phyloP scores from a whole-genome alignment of 1,140 invertebrate genomes.

The Drosophila sucinea region DNA sequence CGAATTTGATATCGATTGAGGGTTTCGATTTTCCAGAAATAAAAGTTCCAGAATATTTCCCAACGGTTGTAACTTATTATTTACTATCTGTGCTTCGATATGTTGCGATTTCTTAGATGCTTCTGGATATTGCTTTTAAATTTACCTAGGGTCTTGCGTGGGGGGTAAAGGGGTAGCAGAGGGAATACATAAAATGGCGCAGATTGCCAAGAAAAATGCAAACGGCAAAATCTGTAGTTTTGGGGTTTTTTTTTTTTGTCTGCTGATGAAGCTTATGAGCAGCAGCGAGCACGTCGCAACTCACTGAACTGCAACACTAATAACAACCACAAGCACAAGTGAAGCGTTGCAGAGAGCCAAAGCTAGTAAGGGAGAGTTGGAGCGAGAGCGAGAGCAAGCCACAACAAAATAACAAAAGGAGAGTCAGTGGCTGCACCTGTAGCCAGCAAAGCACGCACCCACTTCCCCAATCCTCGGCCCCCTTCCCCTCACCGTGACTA shows the following conservation, averaged over 20 bases:
- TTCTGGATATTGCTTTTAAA: too few species aligned
- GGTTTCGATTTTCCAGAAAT: too few species aligned
- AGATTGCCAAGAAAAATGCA: constrained; percentile 17
- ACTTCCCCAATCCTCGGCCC: neutral
- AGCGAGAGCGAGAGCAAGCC: constrained; percentile 41
- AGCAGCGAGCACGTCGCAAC: constrained; percentile 68
- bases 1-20: too few species aligned
- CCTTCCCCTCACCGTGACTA: neutral
- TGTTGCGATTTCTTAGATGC: too few species aligned
- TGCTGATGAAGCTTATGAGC: constrained; percentile 80
- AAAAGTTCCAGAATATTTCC: too few species aligned
- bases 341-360: constrained; percentile 65
- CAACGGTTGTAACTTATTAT: too few species aligned
- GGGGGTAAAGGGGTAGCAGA: too few species aligned
- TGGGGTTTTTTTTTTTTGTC: constrained; percentile 38
- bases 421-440: constrained; percentile 78
- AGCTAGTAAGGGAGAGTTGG: constrained; percentile 18
- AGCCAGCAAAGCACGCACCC: constrained; percentile 52
- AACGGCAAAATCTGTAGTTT: constrained; percentile 27
- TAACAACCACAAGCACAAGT: constrained; percentile 67
- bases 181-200: constrained; percentile 11
- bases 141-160: too few species aligned
- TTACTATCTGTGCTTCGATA: too few species aligned
- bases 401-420: constrained; percentile 61
- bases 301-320: constrained; percentile 71